Evolutionary conservation across 2,113 vertebrate genomes (phyloP), one percentile per base, ranked within the genome.

Genomic region (Sciurus niger): DNA sequence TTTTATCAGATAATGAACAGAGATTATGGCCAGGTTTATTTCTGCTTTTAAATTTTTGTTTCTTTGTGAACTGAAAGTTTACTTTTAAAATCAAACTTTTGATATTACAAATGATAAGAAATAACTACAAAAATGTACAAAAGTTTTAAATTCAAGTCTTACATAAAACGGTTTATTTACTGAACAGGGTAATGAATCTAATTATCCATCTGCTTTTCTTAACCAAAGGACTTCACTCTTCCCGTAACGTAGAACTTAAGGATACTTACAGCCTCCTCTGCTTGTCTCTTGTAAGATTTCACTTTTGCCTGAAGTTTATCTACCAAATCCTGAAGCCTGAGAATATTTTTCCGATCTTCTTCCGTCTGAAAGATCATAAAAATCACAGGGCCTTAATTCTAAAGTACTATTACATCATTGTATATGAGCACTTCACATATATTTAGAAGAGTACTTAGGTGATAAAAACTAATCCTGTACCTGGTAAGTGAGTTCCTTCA

Each of bases 401-500:
- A 63, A 94, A 83, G 37, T 34, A 32, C 30, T 34, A 4, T 40
- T 70, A 9, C 40, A 32, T 90, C 28, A 51, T 58, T 34, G 24
- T 40, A 55, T 74, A 30, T 55, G 60, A 95, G 1, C 12, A 1
- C 7, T 93, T 22, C 30, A 16, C 1, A 0, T 85, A 7, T 4
- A 53, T 30, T 30, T 40, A 40, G 25, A 86, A 40, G 20, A 43
- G n/a, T 10, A 0, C 13, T 83, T 63, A 73, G 55, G 51, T 74
- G 32, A 30, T 51, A 60, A 58, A 79, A 51, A 18, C n/a, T 20
- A 48, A 24, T 13, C 30, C 58, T 37, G 34, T 83, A 99, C 99
- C 99, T 99, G 99, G 96, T 99, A 99, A 13, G 98, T 98, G 78
- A 99, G 98, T 76, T 99, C 99, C 97, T 99, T 99, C 93, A 99